These are phyloP conservation scores for Anthrax anthrax DNA, from an alignment of 2,888 invertebrate genomes.

Conservation along the genomic window DNA sequence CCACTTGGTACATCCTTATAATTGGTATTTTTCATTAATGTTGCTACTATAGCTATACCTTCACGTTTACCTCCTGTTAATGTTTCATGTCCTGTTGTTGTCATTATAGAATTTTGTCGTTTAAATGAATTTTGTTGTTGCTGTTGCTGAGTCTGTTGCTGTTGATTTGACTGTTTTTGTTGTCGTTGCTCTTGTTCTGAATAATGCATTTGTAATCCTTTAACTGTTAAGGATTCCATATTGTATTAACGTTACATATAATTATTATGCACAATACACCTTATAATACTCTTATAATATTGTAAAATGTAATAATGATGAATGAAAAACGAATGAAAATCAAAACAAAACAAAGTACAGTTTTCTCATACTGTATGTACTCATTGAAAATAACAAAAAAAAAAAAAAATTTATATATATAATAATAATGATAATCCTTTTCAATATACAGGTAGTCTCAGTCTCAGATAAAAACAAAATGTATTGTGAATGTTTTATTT, in stretches of 20 bases:
- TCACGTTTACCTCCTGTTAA: neutral
- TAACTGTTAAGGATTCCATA: neutral
- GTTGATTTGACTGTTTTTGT: neutral
- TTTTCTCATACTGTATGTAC: too few relatives aligned
- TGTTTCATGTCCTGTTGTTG: neutral
- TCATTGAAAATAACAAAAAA: too few relatives aligned
- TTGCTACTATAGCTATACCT: neutral
- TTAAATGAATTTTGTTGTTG: neutral
- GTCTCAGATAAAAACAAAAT: too few relatives aligned
- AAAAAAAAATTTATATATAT: too few relatives aligned
- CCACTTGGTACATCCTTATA: neutral
- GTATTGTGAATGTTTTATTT: too few relatives aligned
- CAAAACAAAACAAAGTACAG: too few relatives aligned
- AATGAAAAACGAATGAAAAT: neutral
- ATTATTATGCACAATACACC: too few relatives aligned
- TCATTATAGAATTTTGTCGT: too few relatives aligned
- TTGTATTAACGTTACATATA: too few relatives aligned
- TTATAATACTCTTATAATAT: too few relatives aligned
- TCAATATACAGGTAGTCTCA: too few relatives aligned
- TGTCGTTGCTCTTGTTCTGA: neutral
- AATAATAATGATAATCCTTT: too few relatives aligned
- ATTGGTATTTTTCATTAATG: neutral
- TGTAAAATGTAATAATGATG: neutral
- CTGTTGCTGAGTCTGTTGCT: neutral
- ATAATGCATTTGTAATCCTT: conserved; percentile 1